Conservation (phyloP, 2,113 vertebrate genomes). For the Osmerus eperlanus region DNA sequence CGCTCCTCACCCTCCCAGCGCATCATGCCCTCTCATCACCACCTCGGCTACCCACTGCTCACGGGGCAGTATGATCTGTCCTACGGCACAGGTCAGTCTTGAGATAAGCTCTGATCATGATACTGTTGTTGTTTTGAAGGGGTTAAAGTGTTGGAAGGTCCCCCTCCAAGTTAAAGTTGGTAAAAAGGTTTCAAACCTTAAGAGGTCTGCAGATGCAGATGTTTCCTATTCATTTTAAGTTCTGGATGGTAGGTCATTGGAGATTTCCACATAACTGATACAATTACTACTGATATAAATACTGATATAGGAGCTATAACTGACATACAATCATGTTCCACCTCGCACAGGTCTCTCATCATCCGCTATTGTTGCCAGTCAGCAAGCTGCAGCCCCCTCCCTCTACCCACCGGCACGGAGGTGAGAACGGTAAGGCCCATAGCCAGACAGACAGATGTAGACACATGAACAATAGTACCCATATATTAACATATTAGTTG, state of each 20-base stretch:
- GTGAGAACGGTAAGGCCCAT: conserved; percentile 84
- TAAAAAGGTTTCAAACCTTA: no score
- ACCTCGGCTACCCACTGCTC: conserved; percentile 92
- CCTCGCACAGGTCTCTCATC: conserved; percentile 81
- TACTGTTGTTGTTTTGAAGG: background rate
- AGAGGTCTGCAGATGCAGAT: no score
- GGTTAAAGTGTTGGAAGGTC: background rate
- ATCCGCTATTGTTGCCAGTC: conserved; percentile 87
- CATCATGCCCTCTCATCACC: conserved; percentile 93
- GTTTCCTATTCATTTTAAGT: background rate
- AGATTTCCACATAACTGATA: background rate
- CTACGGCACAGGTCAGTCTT: conserved; percentile 87
- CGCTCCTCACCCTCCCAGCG: conserved; percentile 96
- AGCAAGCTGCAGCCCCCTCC: conserved; percentile 81
- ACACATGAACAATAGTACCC: conserved; percentile 1
- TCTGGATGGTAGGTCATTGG: conserved; percentile 7
- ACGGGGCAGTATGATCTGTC: conserved; percentile 94
- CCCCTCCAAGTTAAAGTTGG: no score
- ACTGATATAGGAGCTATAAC: background rate
- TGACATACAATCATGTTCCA: background rate
- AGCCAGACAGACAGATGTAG: conserved; percentile 27
- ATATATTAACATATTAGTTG: no score
- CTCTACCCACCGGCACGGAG: conserved; percentile 85
- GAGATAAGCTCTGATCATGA: background rate
- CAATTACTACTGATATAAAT: background rate